Base-by-base conservation (phyloP, 2,888 invertebrate genomes). In the Cosmorhoe ocellata region DNA sequence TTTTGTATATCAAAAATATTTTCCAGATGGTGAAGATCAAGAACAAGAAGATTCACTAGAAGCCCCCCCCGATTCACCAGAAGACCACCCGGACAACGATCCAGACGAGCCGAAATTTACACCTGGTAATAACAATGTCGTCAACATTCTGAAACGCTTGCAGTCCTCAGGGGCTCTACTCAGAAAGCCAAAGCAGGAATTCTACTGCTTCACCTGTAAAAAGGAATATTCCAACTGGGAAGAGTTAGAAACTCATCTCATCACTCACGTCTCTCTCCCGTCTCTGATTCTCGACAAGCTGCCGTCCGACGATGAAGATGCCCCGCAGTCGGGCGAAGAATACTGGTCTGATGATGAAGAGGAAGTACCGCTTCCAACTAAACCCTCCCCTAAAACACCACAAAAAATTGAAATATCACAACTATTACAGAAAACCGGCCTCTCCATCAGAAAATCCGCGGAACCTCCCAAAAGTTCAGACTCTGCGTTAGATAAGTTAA, bases 241-340 rank as follows among this genome's bases (percentile, higher is more conserved):
- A 32, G 86, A 84, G 10, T 68, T 92, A 52, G 82, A 92, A 60
- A 79, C 81, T 9, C 93, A 93, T 71, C 77, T 92, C 8, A 79
- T 91, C 26, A 83, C 86, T 43, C 92, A 92, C 82, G 91, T 93
- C 34, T 90, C 89, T 5, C 82, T 92, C 64, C 92, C 92, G 34
- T 77, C 74, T 0, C 78, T 93, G 47, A 72, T 86, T 33, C 61
- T 92, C 56, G 80, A 86, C 63, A 88, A 83, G 66, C 82, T 91
- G 72, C 89, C 90, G 58, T 91, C 92, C 71, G 80, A 92, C 90
- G 84, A 84, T 76, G 81, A 92, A 83, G 83, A 85, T 50, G 68
- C 67, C 32, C 68, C 74, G 58, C 75, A 69, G 5, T 86, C 84
- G 6, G 87, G 79, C 64, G 87, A 89, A 69, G 88, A 88, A 45